Evolutionary conservation across 2,797 vertebrate species (phyloP), one percentile per base, ranked within the genome.

Genomic region (Spinus pinus): DNA sequence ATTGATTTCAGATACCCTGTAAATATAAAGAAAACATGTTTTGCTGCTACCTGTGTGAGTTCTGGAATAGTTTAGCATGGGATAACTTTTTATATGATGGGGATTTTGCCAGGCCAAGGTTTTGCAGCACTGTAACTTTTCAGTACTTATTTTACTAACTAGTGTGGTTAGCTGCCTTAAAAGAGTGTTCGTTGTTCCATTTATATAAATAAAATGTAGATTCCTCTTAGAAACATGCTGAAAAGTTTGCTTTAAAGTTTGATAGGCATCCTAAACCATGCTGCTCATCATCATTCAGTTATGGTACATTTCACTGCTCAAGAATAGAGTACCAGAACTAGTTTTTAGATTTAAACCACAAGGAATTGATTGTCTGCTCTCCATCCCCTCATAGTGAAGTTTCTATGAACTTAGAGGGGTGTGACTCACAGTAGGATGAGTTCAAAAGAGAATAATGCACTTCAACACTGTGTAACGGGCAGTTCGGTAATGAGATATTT

Each of bases 381-480:
- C 20, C 44, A 87, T 54, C 42, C 9, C 9, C 5, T 77, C 10
- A 5, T 3, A 4, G 4, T 22, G 27, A 35, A 79, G 37, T 54
- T 92, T 39, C 5, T 3, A 7, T 1, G 3, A 78, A 23, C 7
- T 60, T 54, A 31, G 30, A 42, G 37, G 12, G 25, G 10, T 39
- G 21, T 51, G 23, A 35, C 14, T 73, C 5, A 0, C 4, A 30
- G 33, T 7, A 49, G 75, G 57, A 39, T 6, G 21, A 11, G 17
- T 81, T 61, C 10, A 57, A 53, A 88, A 53, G 17, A 66, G 79
- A 69, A 37, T 25, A 65, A 28, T 33, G 39, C 30, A 16, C 12
- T 86, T 78, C 20, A 69, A 6, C 5, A 13, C 53, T 0, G 0
- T 12, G 1, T 47, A 57, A 41, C 0, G 0, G 2, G 39, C 60